Percentiles rank a stretch among this genome's conserved stretches.
Conservation (phyloP, 2,113 vertebrate species). For the Notothenia rossii region DNA sequence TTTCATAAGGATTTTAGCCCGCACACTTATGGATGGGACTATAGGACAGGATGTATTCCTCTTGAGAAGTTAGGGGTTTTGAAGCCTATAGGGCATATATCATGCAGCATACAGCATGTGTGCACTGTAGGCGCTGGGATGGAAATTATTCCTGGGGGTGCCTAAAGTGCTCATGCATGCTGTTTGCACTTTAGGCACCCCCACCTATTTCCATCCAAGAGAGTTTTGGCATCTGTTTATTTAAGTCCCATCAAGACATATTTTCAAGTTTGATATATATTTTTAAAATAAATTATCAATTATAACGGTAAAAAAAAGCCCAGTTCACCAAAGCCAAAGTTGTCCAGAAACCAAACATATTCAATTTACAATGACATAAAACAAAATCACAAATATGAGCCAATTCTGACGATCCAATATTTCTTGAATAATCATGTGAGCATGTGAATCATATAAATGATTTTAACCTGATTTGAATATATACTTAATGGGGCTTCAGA, state of each 20-base stretch:
- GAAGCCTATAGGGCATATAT: neutral
- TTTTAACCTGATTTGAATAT: neutral
- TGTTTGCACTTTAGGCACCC: too few species aligned
- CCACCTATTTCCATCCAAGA: neutral
- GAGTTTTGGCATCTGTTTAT: neutral
- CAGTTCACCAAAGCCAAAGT: neutral
- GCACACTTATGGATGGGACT: too few species aligned
- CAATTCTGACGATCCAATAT: too few species aligned
- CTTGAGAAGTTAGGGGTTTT: neutral
- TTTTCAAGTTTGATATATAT: neutral
- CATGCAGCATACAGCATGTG: neutral
- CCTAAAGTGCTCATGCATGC: too few species aligned
- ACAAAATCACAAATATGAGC: neutral
- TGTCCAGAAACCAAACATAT: neutral
- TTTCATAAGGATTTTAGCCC: neutral
- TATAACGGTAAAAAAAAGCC: too few species aligned
- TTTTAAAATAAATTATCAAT: too few species aligned
- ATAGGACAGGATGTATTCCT: neutral
- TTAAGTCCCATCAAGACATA: neutral
- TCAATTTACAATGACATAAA: neutral
- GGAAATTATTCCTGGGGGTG: too few species aligned
- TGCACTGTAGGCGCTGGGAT: too few species aligned
- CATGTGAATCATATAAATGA: neutral
- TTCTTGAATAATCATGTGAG: neutral
- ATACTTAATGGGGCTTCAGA: neutral